A percentile compares a stretch with the other conserved stretches of the same genome.
Conservation (phyloP, 2,797 vertebrate species). For the Rallus crepitans region DNA sequence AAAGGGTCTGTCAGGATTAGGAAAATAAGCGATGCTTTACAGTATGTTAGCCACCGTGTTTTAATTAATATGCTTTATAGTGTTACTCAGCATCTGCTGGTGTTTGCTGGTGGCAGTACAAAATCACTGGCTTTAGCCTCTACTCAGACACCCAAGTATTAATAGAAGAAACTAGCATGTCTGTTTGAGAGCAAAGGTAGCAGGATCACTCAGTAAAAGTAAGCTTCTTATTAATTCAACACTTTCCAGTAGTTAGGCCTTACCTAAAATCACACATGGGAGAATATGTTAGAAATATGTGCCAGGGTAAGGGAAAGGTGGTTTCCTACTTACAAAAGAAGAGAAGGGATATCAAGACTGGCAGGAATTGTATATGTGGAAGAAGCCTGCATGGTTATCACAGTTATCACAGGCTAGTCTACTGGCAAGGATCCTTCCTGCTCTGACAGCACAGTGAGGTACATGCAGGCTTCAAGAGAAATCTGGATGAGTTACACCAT, state of each 20-base stretch:
- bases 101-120: neutral
- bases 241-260: neutral
- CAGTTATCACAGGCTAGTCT: neutral
- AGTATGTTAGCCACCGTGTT: neutral
- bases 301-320: neutral
- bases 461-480: neutral
- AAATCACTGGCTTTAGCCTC: neutral
- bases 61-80: neutral
- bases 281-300: neutral
- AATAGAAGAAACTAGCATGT: neutral
- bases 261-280: neutral
- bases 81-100: neutral
- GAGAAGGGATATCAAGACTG: neutral
- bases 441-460: neutral
- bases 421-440: neutral
- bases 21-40: neutral
- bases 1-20: neutral
- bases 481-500: neutral
- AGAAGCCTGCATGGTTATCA: neutral
- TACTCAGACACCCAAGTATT: neutral
- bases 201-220: neutral
- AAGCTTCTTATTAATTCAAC: neutral
- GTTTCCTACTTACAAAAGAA: neutral
- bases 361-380: accelerated
- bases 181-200: neutral